Percentiles rank a stretch among this genome's conserved stretches.
These are phyloP conservation scores for Centropus bengalensis DNA, from an alignment of 2,113 vertebrate genomes.

Conservation along the genomic window DNA sequence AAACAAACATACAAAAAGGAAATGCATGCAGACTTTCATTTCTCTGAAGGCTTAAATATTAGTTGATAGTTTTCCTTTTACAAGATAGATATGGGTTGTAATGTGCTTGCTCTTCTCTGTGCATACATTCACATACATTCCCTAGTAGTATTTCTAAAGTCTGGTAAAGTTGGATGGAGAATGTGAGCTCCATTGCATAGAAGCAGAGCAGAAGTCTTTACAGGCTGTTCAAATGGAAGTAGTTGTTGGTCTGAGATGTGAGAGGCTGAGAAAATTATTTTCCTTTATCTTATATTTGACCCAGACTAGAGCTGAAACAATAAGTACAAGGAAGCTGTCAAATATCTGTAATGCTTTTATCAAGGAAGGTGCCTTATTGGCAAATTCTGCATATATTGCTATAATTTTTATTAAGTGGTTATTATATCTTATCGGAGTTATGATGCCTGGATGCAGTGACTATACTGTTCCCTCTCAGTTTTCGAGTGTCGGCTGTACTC, in stretches of 20 bases:
- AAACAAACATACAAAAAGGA: background rate
- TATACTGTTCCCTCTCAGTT: background rate
- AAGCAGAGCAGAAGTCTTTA: background rate
- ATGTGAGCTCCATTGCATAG: background rate
- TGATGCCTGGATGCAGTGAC: background rate
- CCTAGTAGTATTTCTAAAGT: background rate
- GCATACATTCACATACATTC: background rate
- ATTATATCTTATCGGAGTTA: background rate
- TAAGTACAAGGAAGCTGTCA: background rate
- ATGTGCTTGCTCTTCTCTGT: background rate
- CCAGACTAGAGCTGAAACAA: background rate
- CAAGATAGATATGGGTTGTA: background rate
- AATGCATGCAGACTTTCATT: background rate
- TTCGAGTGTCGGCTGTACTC: background rate
- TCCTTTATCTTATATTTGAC: background rate
- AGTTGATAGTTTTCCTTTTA: background rate
- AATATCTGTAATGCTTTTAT: background rate
- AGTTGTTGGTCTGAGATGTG: background rate
- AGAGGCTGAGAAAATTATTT: background rate
- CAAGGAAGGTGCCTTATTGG: background rate
- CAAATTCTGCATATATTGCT: background rate
- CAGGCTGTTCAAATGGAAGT: background rate
- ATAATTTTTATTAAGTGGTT: background rate
- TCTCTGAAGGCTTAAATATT: background rate
- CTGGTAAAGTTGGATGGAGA: background rate